Base-by-base conservation (phyloP, 2,888 invertebrate species). In the Nephrocerus scutellatus region DNA sequence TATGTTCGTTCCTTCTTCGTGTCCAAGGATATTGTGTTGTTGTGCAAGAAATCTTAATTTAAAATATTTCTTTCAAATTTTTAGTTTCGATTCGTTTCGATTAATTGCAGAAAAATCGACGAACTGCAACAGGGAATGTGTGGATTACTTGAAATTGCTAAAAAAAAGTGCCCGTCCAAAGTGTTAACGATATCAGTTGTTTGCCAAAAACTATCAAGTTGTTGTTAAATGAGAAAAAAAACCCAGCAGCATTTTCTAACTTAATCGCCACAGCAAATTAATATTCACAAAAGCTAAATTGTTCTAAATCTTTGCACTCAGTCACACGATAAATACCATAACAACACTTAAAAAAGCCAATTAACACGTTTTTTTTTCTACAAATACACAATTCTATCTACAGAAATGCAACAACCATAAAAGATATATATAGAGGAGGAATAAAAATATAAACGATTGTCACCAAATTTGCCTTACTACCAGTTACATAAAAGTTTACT, bases 401-500 rank as follows among this genome's bases (percentile, higher is more conserved):
- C n/a, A n/a, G n/a, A 36, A 43, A 14, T 24, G 18, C 28, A 34
- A 33, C 37, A 34, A 26, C 25, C 25, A 16, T 34, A 26, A 12
- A n/a, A 20, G 10, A 42, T 36, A 31, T 42, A 39, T 39, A 43
- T 43, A 28, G 39, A 42, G 30, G 43, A 29, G 37, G 40, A 46
- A 41, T 30, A 28, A 24, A 35, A 8, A 39, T 23, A 28, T 4
- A 26, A 28, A 28, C 16, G 26, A 29, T 24, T 36, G 30, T 46
- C 46, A 46, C 46, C 46, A 34, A 38, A 36, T 41, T 44, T 46
- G 46, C 46, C 46, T 46, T 46, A 46, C 29, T 31, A 42, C 18
- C 28, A 37, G 35, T 30, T 30, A 34, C 24, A 23, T 22, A 19
- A 6, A 34, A 24, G 15, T 26, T 5, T 30, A 20, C 21, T 31